Conservation (phyloP, 2,888 invertebrate genomes). For the Neria commutata region DNA sequence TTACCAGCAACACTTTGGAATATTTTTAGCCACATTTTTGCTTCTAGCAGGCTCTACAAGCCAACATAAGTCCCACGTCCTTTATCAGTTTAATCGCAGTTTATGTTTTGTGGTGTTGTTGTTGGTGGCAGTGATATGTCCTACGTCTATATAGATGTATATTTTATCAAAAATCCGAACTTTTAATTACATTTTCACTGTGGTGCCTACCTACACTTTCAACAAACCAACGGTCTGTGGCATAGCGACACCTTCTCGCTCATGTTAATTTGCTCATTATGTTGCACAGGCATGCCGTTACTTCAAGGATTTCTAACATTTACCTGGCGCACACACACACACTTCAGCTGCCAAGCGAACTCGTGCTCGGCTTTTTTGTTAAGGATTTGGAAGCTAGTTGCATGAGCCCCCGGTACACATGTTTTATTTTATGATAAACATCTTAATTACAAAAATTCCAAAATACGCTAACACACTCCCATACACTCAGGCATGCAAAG, state of each 20-base stretch:
- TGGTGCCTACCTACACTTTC: background rate
- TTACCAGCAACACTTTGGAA: no score
- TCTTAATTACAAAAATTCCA: slow-evolving; percentile 20
- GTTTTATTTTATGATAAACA: slow-evolving; percentile 14
- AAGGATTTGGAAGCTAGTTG: no score
- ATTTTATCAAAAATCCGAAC: slow-evolving; percentile 12
- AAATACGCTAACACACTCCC: slow-evolving; percentile 1
- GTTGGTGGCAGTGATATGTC: no score
- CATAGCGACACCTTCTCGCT: background rate
- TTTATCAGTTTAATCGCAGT: slow-evolving; percentile 14
- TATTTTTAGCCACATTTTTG: background rate
- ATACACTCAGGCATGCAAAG: background rate
- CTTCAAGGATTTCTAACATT: no score
- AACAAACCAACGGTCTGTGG: background rate
- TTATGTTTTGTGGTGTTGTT: background rate
- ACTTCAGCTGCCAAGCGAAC: background rate
- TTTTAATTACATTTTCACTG: slow-evolving; percentile 17
- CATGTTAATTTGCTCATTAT: background rate
- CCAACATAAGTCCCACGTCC: background rate
- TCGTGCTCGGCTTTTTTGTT: background rate
- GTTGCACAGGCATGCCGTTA: background rate
- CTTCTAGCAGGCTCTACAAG: background rate
- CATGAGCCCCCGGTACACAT: slow-evolving; percentile 3
- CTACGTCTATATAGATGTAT: no score
- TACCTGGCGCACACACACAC: no score